Evolutionary conservation across 1,140 invertebrate genomes (phyloP).

Genomic region (Whitmania pigra): DNA sequence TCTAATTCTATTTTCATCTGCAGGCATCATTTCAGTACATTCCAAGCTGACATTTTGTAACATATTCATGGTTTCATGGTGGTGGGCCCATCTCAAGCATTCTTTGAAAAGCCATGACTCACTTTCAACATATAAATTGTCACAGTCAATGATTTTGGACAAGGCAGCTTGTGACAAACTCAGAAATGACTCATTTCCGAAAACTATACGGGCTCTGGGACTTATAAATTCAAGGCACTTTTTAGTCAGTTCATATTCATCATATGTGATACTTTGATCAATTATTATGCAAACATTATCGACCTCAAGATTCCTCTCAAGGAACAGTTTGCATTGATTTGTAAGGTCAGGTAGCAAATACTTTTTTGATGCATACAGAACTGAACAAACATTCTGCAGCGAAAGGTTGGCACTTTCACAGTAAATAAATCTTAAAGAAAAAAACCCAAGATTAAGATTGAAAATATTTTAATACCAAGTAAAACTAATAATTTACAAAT

Average conservation of each 20-base stretch:
- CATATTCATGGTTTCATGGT: not conserved
- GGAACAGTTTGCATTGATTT: constrained; percentile 11
- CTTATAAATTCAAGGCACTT: constrained; percentile 16
- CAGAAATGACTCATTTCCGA: constrained; percentile 12
- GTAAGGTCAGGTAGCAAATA: constrained; percentile 12
- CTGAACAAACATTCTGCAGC: not conserved
- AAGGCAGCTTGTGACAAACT: constrained; percentile 1
- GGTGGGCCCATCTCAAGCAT: constrained; percentile 19
- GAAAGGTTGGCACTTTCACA: constrained; percentile 12
- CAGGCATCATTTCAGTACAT: no score
- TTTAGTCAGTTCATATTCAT: constrained; percentile 16
- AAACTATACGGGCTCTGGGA: constrained; percentile 7
- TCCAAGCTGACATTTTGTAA: not conserved
- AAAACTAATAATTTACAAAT: not conserved
- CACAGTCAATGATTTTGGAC: not conserved
- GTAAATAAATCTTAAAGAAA: constrained; percentile 16
- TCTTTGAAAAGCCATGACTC: constrained; percentile 10
- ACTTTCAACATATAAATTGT: constrained; percentile 16
- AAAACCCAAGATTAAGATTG: not conserved
- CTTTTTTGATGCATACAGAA: constrained; percentile 20
- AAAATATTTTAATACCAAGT: not conserved
- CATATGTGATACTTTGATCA: constrained; percentile 14
- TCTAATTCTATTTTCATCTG: not conserved
- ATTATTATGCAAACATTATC: constrained; percentile 19
- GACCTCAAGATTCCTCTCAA: constrained; percentile 5